Percentiles rank a stretch among this genome's conserved stretches.
phyloP scores from a whole-genome alignment of 2,888 invertebrate genomes.

The Acanthococcus lagerstroemiae region DNA sequence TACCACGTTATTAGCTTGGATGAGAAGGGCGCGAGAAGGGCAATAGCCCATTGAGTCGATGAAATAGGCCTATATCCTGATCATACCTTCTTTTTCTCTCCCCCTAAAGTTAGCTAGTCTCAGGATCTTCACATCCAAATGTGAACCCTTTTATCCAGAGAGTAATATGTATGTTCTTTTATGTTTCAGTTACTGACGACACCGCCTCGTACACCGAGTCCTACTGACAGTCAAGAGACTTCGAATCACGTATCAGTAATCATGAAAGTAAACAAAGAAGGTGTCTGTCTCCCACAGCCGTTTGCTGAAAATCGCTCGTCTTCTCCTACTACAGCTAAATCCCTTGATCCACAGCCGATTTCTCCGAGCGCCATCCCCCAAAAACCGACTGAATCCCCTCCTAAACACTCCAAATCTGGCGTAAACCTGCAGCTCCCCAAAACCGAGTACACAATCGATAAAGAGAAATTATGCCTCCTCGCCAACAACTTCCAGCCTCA shows the following conservation, averaged over 20 bases:
- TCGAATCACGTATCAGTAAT: conserved; percentile 59
- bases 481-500: background rate
- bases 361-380: background rate
- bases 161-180: background rate
- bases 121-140: background rate
- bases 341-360: background rate
- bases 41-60: no score
- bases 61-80: no score
- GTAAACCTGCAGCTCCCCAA: background rate
- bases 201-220: conserved; percentile 46
- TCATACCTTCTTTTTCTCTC: no score
- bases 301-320: conserved; percentile 27
- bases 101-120: no score
- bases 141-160: background rate
- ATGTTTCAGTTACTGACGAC: conserved; percentile 40
- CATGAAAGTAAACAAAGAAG: conserved; percentile 73
- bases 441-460: background rate
- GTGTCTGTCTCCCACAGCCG: conserved; percentile 50
- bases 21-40: no score
- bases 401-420: background rate
- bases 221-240: conserved; percentile 41
- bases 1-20: background rate
- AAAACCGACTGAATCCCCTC: background rate
- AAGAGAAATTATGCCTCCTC: background rate
- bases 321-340: background rate